Evolutionary conservation across 2,113 vertebrate genomes (phyloP).

Genomic region (Eurystomus gularis): DNA sequence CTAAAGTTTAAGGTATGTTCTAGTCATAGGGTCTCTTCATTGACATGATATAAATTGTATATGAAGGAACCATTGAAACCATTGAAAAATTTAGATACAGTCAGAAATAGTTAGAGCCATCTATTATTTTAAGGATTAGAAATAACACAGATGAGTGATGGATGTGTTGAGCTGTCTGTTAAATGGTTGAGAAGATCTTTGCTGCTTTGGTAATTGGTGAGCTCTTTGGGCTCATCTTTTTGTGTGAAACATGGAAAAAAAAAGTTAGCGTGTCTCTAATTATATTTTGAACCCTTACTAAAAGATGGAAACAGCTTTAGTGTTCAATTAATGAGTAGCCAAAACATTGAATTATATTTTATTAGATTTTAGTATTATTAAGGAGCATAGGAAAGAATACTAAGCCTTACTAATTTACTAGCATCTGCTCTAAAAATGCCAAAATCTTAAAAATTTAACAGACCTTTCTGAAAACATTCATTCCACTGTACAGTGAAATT

Average conservation of each 20-base stretch:
- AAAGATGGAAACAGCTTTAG: background rate
- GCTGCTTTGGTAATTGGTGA: background rate
- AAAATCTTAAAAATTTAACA: constrained; percentile 46
- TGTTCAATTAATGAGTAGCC: constrained; percentile 1
- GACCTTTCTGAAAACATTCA: background rate
- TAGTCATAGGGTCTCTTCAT: background rate
- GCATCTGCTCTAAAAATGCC: constrained; percentile 22
- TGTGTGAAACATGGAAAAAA: background rate
- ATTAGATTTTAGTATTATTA: constrained; percentile 1
- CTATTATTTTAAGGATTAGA: background rate
- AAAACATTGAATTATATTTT: constrained; percentile 28
- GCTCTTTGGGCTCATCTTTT: background rate
- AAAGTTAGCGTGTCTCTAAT: background rate
- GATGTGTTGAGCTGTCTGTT: background rate
- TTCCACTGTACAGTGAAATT: constrained; percentile 15
- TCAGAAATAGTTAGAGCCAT: background rate
- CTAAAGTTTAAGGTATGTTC: background rate
- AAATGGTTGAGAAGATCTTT: background rate
- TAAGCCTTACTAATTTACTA: constrained; percentile 4
- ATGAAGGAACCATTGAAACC: background rate
- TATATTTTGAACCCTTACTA: background rate
- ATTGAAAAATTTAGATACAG: background rate
- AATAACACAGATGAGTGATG: background rate
- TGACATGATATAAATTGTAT: background rate
- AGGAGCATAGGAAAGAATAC: constrained; percentile 5